Base-by-base conservation (phyloP, 2,797 vertebrate species). In the Pangasius krempfi region DNA sequence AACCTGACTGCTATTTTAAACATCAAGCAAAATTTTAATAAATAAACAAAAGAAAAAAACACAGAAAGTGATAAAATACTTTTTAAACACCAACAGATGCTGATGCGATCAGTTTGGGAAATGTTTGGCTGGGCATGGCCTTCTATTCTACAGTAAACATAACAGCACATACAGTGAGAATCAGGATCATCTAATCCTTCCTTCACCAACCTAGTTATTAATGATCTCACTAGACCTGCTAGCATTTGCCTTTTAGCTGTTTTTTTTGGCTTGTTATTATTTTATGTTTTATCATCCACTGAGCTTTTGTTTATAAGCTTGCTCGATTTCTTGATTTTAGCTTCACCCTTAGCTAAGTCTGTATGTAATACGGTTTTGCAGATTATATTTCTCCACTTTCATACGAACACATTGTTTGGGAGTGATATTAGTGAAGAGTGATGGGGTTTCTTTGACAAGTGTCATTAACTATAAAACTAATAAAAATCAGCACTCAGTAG, bases 381-480 rank as follows among this genome's bases (percentile, higher is more conserved):
- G 44, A 85, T 54, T 68, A 33, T 47, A 50, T 47, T 62, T 66
- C 25, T 30, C 40, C 25, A 47, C 25, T 64, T 84, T 84, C 60
- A 66, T 66, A 64, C 1, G 37, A 7, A 66, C 6, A 47, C 37
- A 22, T 4, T 52, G 7, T 84, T 66, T 60, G 79, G n/a, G 4
- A 60, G 22, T 60, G 56, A 68, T 52, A 68, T 84, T 33, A 14
- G 47, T 52, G 83, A 52, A 52, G 62, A 30, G 20, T 52, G 8
- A 25, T 85, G 84, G 30, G 18, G n/a, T 54, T 72, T 72, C 47
- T 70, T 70, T 72, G 84, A 85, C 50, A 85, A 56, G 47, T 52
- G 66, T 33, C 84, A 72, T 54, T 70, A 85, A 56, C 66, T 85
- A 50, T 72, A 85, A 56, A 85, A 72, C 66, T 72, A 54, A 85